Base-by-base conservation (phyloP, 1,140 invertebrate genomes). In the Eciton burchellii region DNA sequence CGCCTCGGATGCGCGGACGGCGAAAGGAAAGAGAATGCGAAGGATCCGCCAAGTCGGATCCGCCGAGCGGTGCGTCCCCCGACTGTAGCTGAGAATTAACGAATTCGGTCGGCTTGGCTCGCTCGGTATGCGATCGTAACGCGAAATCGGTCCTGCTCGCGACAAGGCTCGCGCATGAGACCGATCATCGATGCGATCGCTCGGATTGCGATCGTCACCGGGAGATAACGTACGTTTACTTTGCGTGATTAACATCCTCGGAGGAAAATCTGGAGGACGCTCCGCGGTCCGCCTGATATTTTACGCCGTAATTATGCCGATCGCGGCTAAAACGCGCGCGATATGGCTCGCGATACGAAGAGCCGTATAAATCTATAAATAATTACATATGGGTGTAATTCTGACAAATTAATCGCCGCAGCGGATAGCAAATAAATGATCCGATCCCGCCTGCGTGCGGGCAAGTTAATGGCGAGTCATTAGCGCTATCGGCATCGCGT, bases 381-480 rank as follows among this genome's bases (percentile, higher is more conserved):
- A 79, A 79, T 68, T 57, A 57, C 11, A 56, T 57, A 70, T 70
- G 49, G 8, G 19, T 56, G 26, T 79, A 70, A 79, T 79, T 79
- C 70, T 68, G 63, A 70, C 49, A 79, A 57, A 56, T 79, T 79
- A 79, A 35, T 63, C n/a, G 29, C 12, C 49, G 12, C 56, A 77
- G 16, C 66, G 21, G 14, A 79, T 21, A 21, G 63, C 49, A 56
- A 79, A 79, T 56, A 63, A 79, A 35, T 35, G 41, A 56, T 79
- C 63, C 49, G 35, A 79, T 56, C 74, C 6, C 19, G 74, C 47
- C 47, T 26, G 26, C 52, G 63, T 79, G 49, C 26, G 24, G 74
- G 74, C 49, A 79, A 16, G 12, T 79, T 79, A 68, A 79, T 79
- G 43, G 70, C 52, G 74, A 56, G n/a, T 70, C 70, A 79, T 79